Conservation (phyloP, 1,140 invertebrate species). For the Dendroctonus valens region DNA sequence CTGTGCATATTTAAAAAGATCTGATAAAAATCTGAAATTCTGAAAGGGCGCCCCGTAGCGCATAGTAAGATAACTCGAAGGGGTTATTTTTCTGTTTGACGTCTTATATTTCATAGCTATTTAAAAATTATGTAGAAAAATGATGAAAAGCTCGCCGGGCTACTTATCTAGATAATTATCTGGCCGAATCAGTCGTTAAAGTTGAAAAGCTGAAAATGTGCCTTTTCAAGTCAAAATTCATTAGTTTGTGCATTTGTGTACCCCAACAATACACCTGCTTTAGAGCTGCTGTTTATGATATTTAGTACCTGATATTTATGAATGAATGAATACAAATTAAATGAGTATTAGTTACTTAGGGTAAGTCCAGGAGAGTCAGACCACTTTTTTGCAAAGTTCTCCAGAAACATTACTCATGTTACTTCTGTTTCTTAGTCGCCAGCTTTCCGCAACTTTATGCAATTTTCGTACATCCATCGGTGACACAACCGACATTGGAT, state of each 20-base stretch:
- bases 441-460: too few relatives aligned
- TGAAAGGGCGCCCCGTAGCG: slow-evolving; percentile 23
- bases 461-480: too few relatives aligned
- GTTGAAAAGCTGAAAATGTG: slow-evolving; percentile 20
- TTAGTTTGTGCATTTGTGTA: slow-evolving; percentile 4
- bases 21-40: slow-evolving; percentile 26
- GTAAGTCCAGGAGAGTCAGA: too few relatives aligned
- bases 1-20: slow-evolving; percentile 27
- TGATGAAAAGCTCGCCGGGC: slow-evolving; percentile 18
- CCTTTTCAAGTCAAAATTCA: slow-evolving; percentile 23
- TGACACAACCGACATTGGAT: too few relatives aligned
- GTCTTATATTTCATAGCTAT: slow-evolving; percentile 33
- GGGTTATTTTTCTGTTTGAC: slow-evolving; percentile 33
- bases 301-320: too few relatives aligned
- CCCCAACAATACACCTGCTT: slow-evolving; percentile 10
- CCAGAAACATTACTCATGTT: too few relatives aligned
- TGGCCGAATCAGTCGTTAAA: slow-evolving; percentile 22
- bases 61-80: slow-evolving; percentile 21
- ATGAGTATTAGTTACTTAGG: too few relatives aligned
- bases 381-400: too few relatives aligned
- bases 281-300: background rate
- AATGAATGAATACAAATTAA: too few relatives aligned
- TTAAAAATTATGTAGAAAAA: slow-evolving; percentile 18
- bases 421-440: too few relatives aligned
- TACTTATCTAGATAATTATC: slow-evolving; percentile 20